Evolutionary conservation across 2,888 invertebrate species (phyloP), one percentile per base, ranked within the genome.

Genomic region (Orthonychiurus folsomi): DNA sequence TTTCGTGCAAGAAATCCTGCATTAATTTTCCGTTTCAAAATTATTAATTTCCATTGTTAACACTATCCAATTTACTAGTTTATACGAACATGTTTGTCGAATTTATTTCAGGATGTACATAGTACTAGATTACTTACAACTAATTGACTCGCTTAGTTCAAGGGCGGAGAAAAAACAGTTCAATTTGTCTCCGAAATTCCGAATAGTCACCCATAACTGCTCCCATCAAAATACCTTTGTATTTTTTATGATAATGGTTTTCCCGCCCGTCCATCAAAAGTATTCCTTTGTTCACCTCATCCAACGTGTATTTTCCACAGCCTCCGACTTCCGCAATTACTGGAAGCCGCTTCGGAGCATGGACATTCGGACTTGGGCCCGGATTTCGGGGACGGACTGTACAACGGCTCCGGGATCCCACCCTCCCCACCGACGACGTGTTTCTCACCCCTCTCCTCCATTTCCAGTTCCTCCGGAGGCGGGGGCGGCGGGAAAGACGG

Each of bases 221-320:
- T n/a, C n/a, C n/a, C n/a, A n/a, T n/a, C n/a, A n/a, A n/a, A n/a
- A n/a, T n/a, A n/a, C n/a, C n/a, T n/a, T n/a, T n/a, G n/a, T n/a
- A n/a, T n/a, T n/a, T n/a, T n/a, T n/a, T n/a, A n/a, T n/a, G n/a
- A n/a, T n/a, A 37, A 28, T 53, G 57, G 21, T 61, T 59, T 61
- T 20, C 66, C 70, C 89, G 89, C 9, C 88, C 89, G 75, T 87
- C 88, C 0, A 78, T 91, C 60, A 80, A 90, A 59, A 87, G 89
- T 70, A 80, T 90, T 28, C 90, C 90, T 78, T 86, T 89, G 59
- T 79, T 90, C 52, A 88, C 90, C 74, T 89, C 89, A 75, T 89
- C 88, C 59, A 88, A 88, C 1, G 87, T 90, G 9, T 90, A 89
- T 77, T 89, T 89, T 76, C n/a, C 89, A 90, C 52, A 52, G 52